Percentiles rank a stretch among this genome's conserved stretches.
phyloP scores from a whole-genome alignment of 1,140 invertebrate genomes.

The Aporrectodea caliginosa region DNA sequence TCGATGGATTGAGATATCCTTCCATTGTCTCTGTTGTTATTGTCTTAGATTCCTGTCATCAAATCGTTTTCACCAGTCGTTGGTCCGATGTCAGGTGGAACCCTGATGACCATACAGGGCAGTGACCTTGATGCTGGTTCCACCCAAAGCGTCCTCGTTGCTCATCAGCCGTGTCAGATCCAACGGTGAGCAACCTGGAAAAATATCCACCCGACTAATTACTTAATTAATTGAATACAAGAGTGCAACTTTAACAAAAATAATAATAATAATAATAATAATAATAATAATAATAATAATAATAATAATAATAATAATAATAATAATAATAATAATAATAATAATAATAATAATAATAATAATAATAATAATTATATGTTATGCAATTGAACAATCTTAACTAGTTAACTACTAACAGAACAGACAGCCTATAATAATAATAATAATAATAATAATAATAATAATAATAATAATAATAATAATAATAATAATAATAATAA shows the following conservation, averaged over 20 bases:
- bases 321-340: slow-evolving; percentile 6
- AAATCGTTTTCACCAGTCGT: slow-evolving; percentile 74
- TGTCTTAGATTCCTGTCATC: slow-evolving; percentile 58
- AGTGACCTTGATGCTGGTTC: slow-evolving; percentile 90
- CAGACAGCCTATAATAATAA: slow-evolving; percentile 10
- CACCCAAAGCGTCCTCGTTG: slow-evolving; percentile 77
- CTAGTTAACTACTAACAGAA: too few relatives aligned
- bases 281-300: not conserved
- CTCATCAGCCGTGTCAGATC: slow-evolving; percentile 73
- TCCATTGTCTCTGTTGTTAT: too few relatives aligned
- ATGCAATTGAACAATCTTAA: too few relatives aligned
- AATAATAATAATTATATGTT: slow-evolving; percentile 5
- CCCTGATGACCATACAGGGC: slow-evolving; percentile 82
- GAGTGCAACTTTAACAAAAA: too few relatives aligned
- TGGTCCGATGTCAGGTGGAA: slow-evolving; percentile 91
- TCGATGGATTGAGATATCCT: too few relatives aligned
- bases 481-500: not conserved
- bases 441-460: slow-evolving; percentile 6
- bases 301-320: not conserved
- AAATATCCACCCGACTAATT: too few relatives aligned
- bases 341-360: slow-evolving; percentile 6
- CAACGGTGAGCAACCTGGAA: slow-evolving; percentile 36
- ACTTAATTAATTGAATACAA: too few relatives aligned
- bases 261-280: slow-evolving; percentile 9
- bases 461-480: slow-evolving; percentile 7